These are phyloP conservation scores for Tinea pellionella DNA, from an alignment of 2,888 invertebrate genomes.

Conservation along the genomic window DNA sequence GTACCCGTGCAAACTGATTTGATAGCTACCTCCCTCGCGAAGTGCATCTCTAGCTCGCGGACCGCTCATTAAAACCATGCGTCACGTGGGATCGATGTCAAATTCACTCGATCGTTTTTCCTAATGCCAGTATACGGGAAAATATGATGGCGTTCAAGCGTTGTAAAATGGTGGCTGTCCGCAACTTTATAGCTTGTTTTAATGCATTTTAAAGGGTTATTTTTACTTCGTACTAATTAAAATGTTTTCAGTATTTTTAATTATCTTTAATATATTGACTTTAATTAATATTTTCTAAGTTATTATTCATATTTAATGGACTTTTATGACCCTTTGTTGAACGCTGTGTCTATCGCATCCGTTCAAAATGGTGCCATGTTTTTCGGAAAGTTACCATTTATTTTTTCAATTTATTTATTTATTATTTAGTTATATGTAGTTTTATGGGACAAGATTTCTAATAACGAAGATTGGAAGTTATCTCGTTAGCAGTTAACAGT, in stretches of 20 bases:
- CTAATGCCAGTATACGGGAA: constrained; percentile 64
- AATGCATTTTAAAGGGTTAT: neutral
- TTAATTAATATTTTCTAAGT: neutral
- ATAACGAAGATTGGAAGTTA: too few relatives aligned
- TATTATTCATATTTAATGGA: neutral
- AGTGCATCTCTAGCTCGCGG: constrained; percentile 72
- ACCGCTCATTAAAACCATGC: constrained; percentile 77
- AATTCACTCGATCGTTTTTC: constrained; percentile 70
- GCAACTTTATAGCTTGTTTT: constrained; percentile 33
- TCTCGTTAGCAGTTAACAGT: too few relatives aligned
- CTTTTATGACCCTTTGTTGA: constrained; percentile 45
- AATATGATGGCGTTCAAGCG: constrained; percentile 66
- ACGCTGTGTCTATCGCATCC: constrained; percentile 58
- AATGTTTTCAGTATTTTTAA: neutral
- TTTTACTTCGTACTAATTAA: constrained; percentile 3
- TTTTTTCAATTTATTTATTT: neutral
- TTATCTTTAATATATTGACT: neutral
- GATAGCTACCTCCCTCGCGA: constrained; percentile 74
- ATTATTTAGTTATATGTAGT: neutral
- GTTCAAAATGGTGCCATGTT: constrained; percentile 76
- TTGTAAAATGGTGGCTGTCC: constrained; percentile 70
- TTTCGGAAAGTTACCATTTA: neutral
- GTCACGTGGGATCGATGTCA: constrained; percentile 81
- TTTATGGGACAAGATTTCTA: neutral
- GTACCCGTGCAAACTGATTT: constrained; percentile 72